Conservation (phyloP, 2,113 vertebrate species). For the Athene noctua region DNA sequence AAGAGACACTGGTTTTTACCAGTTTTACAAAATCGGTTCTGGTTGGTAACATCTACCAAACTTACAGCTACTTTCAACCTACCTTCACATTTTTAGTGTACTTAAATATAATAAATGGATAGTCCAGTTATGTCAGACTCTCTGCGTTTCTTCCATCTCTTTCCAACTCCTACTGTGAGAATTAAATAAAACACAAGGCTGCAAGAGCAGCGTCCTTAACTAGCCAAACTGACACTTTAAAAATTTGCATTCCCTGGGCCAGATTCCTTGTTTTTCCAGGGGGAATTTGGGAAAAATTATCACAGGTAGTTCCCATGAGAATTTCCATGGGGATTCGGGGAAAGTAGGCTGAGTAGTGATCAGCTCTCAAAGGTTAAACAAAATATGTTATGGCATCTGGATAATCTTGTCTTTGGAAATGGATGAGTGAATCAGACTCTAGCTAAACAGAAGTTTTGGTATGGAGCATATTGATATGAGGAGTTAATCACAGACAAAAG, state of each 20-base stretch:
- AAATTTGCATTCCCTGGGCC: background rate
- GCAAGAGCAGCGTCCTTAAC: background rate
- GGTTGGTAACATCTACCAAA: background rate
- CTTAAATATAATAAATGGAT: background rate
- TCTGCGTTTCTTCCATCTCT: background rate
- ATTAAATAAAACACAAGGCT: background rate
- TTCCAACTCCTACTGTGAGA: background rate
- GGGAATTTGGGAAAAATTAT: background rate
- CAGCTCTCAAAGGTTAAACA: background rate
- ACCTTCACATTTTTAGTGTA: background rate
- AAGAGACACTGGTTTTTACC: background rate
- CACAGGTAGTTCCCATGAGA: background rate
- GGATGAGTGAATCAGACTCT: background rate
- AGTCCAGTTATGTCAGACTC: too few species aligned
- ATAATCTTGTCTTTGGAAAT: background rate
- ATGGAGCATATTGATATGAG: background rate
- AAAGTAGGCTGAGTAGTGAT: background rate
- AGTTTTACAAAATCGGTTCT: background rate
- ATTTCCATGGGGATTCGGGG: background rate
- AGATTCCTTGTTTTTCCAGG: background rate
- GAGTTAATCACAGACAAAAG: background rate
- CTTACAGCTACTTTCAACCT: background rate
- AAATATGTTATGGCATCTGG: background rate
- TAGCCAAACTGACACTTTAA: background rate
- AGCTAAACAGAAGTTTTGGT: background rate